Conservation (phyloP, 2,113 vertebrate species). For the Trematomus loennbergii region DNA sequence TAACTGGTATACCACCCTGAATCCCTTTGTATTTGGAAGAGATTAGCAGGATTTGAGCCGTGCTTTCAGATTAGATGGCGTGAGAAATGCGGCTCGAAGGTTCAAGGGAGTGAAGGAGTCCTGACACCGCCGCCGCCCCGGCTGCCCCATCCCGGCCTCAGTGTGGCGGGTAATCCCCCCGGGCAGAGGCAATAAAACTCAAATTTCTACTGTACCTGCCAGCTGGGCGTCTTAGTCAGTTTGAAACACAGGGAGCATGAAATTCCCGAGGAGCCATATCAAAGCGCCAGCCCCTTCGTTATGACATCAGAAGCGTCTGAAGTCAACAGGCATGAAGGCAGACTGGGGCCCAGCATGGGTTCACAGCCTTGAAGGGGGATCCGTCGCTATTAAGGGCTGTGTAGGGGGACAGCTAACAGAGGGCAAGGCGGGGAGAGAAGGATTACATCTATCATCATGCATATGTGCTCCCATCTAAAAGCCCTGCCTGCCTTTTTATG, state of each 20-base stretch:
- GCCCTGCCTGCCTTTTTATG: slow-evolving; percentile 53
- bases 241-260: slow-evolving; percentile 81
- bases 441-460: slow-evolving; percentile 77
- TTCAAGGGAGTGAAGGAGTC: slow-evolving; percentile 59
- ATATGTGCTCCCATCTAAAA: slow-evolving; percentile 71
- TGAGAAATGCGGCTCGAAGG: slow-evolving; percentile 77
- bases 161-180: slow-evolving; percentile 74
- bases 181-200: slow-evolving; percentile 83
- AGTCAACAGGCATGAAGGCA: slow-evolving; percentile 86
- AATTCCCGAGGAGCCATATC: slow-evolving; percentile 82
- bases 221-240: slow-evolving; percentile 76
- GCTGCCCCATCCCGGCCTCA: slow-evolving; percentile 58
- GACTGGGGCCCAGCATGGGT: slow-evolving; percentile 71
- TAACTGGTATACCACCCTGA: slow-evolving; percentile 64
- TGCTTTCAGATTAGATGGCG: slow-evolving; percentile 79
- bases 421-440: slow-evolving; percentile 64
- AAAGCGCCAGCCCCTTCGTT: slow-evolving; percentile 79
- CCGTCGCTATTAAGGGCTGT: slow-evolving; percentile 49
- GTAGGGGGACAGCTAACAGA: slow-evolving; percentile 44
- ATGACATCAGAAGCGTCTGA: slow-evolving; percentile 86
- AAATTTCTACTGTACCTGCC: slow-evolving; percentile 86
- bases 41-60: slow-evolving; percentile 77
- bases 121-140: slow-evolving; percentile 33
- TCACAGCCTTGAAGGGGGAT: slow-evolving; percentile 78
- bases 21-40: slow-evolving; percentile 71